Evolutionary conservation across 92 coral and sea anemone genomes (phyloP).

Genomic region (Metridium senile): DNA sequence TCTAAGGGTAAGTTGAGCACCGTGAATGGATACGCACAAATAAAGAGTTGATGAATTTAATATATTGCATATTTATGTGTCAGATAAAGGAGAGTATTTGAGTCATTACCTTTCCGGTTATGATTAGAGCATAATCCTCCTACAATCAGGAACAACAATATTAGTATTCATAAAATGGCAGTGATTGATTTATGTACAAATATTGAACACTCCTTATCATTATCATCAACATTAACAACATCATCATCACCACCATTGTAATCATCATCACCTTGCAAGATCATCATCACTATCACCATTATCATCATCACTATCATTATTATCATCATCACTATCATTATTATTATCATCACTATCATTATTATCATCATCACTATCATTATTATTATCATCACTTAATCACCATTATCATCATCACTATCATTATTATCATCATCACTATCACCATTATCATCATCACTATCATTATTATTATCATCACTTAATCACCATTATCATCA

Average conservation of each 20-base stretch:
- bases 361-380: neutral
- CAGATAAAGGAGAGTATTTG: too few species aligned
- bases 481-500: too few species aligned
- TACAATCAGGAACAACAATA: constrained; percentile 17
- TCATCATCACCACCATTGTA: too few species aligned
- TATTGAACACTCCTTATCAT: too few species aligned
- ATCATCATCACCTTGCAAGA: neutral
- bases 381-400: neutral
- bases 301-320: neutral
- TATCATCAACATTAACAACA: too few species aligned
- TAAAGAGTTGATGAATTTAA: too few species aligned
- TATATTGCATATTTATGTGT: too few species aligned
- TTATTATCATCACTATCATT: neutral
- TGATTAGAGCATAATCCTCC: constrained; percentile 88
- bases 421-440: neutral
- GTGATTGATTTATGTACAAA: neutral
- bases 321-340: neutral
- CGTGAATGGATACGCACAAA: too few species aligned
- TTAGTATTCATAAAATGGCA: neutral
- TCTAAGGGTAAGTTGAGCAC: too few species aligned
- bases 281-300: neutral
- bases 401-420: neutral
- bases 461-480: neutral
- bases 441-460: neutral
- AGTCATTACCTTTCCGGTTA: constrained; percentile 89